Base-by-base conservation (phyloP, 2,113 vertebrate genomes). In the Asarcornis scutulata region DNA sequence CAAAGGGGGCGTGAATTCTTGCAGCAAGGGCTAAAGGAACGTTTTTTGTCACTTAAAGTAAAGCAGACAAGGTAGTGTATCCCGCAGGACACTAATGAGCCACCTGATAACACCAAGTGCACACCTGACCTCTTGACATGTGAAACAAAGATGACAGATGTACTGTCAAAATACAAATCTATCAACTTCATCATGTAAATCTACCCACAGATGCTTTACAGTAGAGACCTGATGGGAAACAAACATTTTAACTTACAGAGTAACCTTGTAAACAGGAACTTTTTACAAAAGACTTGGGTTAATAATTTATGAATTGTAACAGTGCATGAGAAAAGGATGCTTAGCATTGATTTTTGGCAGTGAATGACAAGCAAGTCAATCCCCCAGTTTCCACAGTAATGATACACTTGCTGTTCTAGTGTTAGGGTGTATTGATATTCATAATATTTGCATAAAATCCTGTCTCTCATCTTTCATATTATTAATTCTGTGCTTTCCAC, bases 251-350 rank as follows among this genome's bases (percentile, higher is more conserved):
- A 98, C 97, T 98, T 98, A 97, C 95, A 96, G 95, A 98, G 96
- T 97, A 98, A 98, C 98, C 98, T 99, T 99, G 98, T 98, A 98
- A 98, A 98, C 98, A 99, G 98, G 96, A 98, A 98, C 97, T 98
- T 98, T 98, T 97, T 98, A 98, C 97, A 98, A 98, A 98, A 98
- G 97, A 98, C 96, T 77, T 71, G 59, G 7, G 92, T 99, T 97
- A 99, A 99, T 98, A 98, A 99, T 98, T 98, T 97, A 99, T 98
- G 97, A 97, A 91, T 96, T 95, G 97, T 98, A 98, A 98, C 97
- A 96, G 96, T 96, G 98, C 98, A 93, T 79, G 96, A 97, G 98
- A 96, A 96, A 97, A 97, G 97, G 96, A 96, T 98, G 91, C 95
- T 92, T 90, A 86, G 92, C 97, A 98, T 98, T 97, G 98, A 98